Evolutionary conservation across 2,888 invertebrate species (phyloP).

Genomic region (Drosophila melanocephala): DNA sequence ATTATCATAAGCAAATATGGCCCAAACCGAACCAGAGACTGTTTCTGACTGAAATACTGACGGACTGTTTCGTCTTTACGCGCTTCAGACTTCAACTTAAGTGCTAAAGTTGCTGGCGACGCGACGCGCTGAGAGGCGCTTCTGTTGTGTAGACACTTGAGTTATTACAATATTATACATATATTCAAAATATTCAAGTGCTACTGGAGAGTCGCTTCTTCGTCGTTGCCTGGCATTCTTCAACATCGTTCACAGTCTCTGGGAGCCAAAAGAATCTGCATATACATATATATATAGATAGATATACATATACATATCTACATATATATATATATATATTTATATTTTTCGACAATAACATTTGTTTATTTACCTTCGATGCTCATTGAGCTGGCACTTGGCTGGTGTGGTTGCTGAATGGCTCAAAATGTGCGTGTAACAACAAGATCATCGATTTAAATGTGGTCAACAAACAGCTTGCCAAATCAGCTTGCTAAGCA

Average conservation of each 20-base stretch:
- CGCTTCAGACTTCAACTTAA: conserved; percentile 72
- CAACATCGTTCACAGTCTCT: conserved; percentile 28
- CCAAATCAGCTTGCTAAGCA: conserved; percentile 34
- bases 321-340: conserved; percentile 11
- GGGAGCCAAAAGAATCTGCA: conserved; percentile 49
- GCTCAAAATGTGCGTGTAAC: conserved; percentile 60
- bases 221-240: conserved; percentile 28
- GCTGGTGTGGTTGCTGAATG: conserved; percentile 31
- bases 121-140: conserved; percentile 78
- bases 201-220: conserved; percentile 62
- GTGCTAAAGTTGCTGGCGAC: conserved; percentile 82
- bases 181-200: conserved; percentile 75
- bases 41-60: conserved; percentile 9
- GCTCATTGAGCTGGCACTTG: conserved; percentile 69
- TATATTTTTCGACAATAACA: conserved; percentile 51
- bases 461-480: conserved; percentile 16
- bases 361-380: conserved; percentile 67
- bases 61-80: conserved; percentile 67
- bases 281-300: conserved; percentile 19
- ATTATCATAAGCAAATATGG: conserved; percentile 84
- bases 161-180: conserved; percentile 78
- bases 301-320: conserved; percentile 7
- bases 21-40: conserved; percentile 37
- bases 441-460: conserved; percentile 65
- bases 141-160: conserved; percentile 74